phyloP scores from a whole-genome alignment of 2,888 invertebrate species.

The Ormyrus rosae region DNA sequence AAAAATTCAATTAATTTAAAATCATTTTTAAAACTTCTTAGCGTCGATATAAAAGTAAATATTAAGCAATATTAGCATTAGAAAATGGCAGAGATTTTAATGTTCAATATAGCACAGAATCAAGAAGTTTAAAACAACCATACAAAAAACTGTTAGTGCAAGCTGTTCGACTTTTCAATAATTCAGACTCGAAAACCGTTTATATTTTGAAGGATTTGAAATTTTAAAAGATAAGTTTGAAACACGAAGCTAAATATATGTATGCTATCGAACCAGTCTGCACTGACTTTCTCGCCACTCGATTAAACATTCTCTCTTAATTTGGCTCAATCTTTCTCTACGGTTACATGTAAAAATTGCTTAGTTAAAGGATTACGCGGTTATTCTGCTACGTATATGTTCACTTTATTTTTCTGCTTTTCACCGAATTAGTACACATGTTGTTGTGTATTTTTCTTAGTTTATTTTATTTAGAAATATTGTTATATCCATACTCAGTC shows the following conservation, averaged over 20 bases:
- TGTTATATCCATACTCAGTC: slow-evolving; percentile 56
- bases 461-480: slow-evolving; percentile 41
- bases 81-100: too few species aligned
- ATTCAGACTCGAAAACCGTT: slow-evolving; percentile 39
- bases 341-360: slow-evolving; percentile 53
- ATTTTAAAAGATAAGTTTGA: slow-evolving; percentile 20
- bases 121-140: too few species aligned
- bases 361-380: slow-evolving; percentile 49
- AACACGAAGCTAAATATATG: slow-evolving; percentile 21
- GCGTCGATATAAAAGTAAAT: too few species aligned
- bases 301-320: slow-evolving; percentile 46
- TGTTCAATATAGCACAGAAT: too few species aligned
- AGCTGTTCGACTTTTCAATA: slow-evolving; percentile 49
- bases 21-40: too few species aligned
- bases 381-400: slow-evolving; percentile 36
- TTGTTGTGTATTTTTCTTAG: slow-evolving; percentile 25
- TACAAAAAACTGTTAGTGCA: slow-evolving; percentile 3
- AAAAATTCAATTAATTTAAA: too few species aligned
- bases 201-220: slow-evolving; percentile 27
- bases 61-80: too few species aligned
- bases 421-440: slow-evolving; percentile 24
- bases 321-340: slow-evolving; percentile 25
- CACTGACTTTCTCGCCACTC: slow-evolving; percentile 57
- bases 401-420: slow-evolving; percentile 15
- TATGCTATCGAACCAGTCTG: slow-evolving; percentile 42